Evolutionary conservation across 2,797 vertebrate genomes (phyloP).

Genomic region (Jordanella pulchra): DNA sequence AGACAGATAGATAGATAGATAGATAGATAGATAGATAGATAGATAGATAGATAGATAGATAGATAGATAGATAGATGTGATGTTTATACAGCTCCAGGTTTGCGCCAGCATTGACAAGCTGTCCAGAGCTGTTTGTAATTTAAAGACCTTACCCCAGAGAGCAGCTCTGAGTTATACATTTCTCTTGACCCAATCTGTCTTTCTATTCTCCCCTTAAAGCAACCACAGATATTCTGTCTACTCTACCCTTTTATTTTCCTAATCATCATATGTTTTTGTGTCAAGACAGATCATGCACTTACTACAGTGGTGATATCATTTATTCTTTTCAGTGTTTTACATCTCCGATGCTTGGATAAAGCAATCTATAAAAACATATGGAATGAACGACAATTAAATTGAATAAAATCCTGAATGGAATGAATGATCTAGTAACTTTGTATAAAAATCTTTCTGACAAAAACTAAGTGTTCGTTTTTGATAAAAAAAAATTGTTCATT

Average conservation of each 20-base stretch:
- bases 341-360: too few relatives aligned
- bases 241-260: slow-evolving; percentile 41
- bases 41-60: slow-evolving; percentile 46
- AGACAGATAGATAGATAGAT: slow-evolving; percentile 38
- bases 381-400: too few relatives aligned
- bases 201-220: slow-evolving; percentile 18
- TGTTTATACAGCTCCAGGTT: slow-evolving; percentile 55
- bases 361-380: too few relatives aligned
- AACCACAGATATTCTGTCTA: slow-evolving; percentile 24
- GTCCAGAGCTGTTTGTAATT: slow-evolving; percentile 79
- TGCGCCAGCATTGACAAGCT: slow-evolving; percentile 79
- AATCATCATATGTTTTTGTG: background rate
- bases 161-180: slow-evolving; percentile 71
- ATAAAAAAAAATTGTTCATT: too few relatives aligned
- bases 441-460: too few relatives aligned
- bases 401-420: too few relatives aligned
- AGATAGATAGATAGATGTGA: slow-evolving; percentile 35
- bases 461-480: too few relatives aligned
- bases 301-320: too few relatives aligned
- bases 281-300: background rate
- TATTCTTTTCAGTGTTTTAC: too few relatives aligned
- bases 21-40: slow-evolving; percentile 37
- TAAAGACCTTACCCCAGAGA: slow-evolving; percentile 75
- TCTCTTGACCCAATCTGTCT: slow-evolving; percentile 45
- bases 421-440: too few relatives aligned